Base-by-base conservation (phyloP, 2,888 invertebrate genomes). In the Microctonus aethiopoides region DNA sequence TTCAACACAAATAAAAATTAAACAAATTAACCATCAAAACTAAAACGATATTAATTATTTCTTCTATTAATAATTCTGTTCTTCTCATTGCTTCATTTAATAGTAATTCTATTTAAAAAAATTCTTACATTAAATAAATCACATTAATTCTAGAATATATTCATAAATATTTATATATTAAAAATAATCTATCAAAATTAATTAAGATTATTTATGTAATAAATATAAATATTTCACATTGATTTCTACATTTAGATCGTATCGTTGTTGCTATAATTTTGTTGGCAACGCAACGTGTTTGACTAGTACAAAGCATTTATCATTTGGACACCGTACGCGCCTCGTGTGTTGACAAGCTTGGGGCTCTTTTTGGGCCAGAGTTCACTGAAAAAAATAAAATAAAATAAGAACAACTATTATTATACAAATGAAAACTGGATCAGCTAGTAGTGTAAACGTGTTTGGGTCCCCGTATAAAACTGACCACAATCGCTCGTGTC, bases 401-500 rank as follows among this genome's bases (percentile, higher is more conserved):
- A 29, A 29, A 29, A 29, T 7, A 29, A 29, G 29, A 29, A 29
- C 29, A 29, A 29, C 29, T 29, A 79, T 68, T 9, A 22, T 71
- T 63, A n/a, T 16, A 46, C 7, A 39, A n/a, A 46, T 46, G 26
- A 71, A 72, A 82, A 83, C 83, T 78, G 79, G 83, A 81, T 79
- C 76, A 76, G 75, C 80, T 76, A 77, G 84, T 79, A 70, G 67
- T 60, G 74, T 54, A 68, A 70, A 62, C 67, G 71, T 63, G 73
- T 72, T 75, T 74, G 73, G 71, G 63, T 68, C 57, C 70, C 73
- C 26, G 32, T 74, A 70, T n/a, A n/a, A 73, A 75, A 82, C 74
- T 82, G 80, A 85, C 85, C 86, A 83, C 85, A 86, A 86, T 86
- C 83, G 80, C 81, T 78, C 84, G 70, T 84, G 86, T 85, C 82